Percentiles rank a stretch among this genome's conserved stretches.
Conservation (phyloP, 2,888 invertebrate species). For the Phasia obesa region DNA sequence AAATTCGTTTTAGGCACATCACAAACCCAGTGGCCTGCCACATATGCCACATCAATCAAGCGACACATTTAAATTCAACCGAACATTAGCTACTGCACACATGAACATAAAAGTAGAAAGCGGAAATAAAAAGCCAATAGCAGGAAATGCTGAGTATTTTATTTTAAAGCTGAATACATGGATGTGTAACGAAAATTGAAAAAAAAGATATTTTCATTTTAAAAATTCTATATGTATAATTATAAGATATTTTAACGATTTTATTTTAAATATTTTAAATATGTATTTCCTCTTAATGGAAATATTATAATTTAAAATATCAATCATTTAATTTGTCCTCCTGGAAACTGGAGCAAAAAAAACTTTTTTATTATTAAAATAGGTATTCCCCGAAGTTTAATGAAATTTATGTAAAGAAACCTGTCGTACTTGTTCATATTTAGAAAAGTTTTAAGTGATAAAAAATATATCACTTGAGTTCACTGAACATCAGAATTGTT, state of each 20-base stretch:
- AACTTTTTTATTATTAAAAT: neutral
- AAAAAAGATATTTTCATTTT: neutral
- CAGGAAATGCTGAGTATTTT: conserved; percentile 28
- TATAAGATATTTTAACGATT: no score
- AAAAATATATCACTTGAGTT: conserved; percentile 17
- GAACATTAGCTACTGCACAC: neutral
- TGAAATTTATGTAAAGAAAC: neutral
- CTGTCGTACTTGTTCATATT: neutral
- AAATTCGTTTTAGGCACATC: conserved; percentile 21
- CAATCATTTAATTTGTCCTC: neutral
- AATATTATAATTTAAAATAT: neutral
- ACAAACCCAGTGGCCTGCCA: conserved; percentile 29
- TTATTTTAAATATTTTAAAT: no score
- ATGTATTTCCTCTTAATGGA: no score
- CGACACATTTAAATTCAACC: conserved; percentile 11
- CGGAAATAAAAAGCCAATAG: conserved; percentile 30
- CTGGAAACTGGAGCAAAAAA: neutral
- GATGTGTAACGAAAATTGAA: neutral
- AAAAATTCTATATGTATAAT: no score
- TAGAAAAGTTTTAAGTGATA: conserved; percentile 2
- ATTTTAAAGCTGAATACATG: neutral
- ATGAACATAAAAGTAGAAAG: neutral
- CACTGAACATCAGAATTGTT: conserved; percentile 28
- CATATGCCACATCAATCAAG: conserved; percentile 34
- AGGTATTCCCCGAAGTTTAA: neutral